phyloP scores from a whole-genome alignment of 1,140 invertebrate genomes.

The Brachionus paranguensis region DNA sequence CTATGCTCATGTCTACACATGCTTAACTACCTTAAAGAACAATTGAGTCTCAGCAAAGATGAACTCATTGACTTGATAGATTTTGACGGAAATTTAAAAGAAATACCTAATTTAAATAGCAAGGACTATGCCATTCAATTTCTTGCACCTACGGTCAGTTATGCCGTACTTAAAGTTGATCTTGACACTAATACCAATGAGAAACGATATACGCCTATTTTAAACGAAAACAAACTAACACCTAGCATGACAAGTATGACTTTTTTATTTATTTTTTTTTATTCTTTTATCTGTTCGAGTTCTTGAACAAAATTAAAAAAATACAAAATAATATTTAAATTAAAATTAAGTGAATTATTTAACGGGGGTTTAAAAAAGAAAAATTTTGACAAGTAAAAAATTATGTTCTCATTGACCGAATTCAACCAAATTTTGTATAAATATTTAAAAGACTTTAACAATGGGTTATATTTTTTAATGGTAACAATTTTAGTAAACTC shows the following conservation, averaged over 20 bases:
- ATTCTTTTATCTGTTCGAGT: no score
- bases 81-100: slow-evolving; percentile 31
- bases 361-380: no score
- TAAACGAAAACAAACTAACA: slow-evolving; percentile 14
- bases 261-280: neutral
- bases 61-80: slow-evolving; percentile 39
- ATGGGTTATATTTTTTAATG: no score
- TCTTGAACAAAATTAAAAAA: no score
- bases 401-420: no score
- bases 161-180: slow-evolving; percentile 18
- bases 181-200: slow-evolving; percentile 20
- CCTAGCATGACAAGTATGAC: slow-evolving; percentile 29
- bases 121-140: slow-evolving; percentile 34
- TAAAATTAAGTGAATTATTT: no score
- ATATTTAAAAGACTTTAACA: no score
- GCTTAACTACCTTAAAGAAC: slow-evolving; percentile 22
- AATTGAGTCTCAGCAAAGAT: slow-evolving; percentile 19
- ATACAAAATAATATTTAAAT: no score
- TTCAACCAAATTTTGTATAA: no score
- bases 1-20: slow-evolving; percentile 21
- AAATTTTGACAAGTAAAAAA: no score
- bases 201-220: slow-evolving; percentile 1
- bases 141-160: neutral
- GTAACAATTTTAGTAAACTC: no score
- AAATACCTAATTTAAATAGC: slow-evolving; percentile 29